These are phyloP conservation scores for Ailuropoda melanoleuca DNA, from an alignment of 2,113 vertebrate genomes.

Conservation along the genomic window DNA sequence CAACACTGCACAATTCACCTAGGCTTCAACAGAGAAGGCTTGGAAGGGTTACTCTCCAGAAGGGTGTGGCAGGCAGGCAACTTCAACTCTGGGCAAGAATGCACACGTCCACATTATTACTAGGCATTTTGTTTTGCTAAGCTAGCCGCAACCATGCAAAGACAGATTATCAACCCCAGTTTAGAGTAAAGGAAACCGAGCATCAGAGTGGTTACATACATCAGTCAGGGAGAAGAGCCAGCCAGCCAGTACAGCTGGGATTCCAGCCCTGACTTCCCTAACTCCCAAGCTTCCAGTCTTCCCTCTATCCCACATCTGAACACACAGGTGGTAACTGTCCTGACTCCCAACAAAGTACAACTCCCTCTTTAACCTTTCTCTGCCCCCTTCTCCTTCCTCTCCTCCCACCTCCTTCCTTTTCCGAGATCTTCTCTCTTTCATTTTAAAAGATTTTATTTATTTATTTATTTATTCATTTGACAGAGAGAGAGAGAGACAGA, in stretches of 20 bases:
- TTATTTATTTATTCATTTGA: not conserved
- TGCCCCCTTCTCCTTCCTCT: not conserved
- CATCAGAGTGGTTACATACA: not conserved
- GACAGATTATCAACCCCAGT: not conserved
- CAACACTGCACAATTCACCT: not conserved
- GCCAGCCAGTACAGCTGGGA: not conserved
- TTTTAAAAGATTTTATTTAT: not conserved
- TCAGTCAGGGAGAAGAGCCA: not conserved
- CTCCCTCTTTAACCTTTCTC: not conserved
- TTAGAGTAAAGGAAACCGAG: not conserved
- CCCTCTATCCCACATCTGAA: not conserved
- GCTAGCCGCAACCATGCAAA: not conserved
- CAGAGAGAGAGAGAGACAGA: not conserved
- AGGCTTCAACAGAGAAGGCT: not conserved
- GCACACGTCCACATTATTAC: too few species aligned
- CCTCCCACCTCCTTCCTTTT: not conserved
- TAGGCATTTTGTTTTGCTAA: not conserved
- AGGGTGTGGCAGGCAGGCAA: not conserved
- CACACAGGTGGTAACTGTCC: too few species aligned
- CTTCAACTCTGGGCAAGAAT: not conserved
- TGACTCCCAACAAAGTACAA: not conserved
- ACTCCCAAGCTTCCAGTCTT: not conserved
- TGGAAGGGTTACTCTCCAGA: not conserved
- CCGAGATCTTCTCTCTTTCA: not conserved
- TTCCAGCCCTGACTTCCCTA: not conserved